A percentile compares a stretch with the other conserved stretches of the same genome.
Conservation (phyloP, 2,113 vertebrate genomes). For the Grallaria varia region DNA sequence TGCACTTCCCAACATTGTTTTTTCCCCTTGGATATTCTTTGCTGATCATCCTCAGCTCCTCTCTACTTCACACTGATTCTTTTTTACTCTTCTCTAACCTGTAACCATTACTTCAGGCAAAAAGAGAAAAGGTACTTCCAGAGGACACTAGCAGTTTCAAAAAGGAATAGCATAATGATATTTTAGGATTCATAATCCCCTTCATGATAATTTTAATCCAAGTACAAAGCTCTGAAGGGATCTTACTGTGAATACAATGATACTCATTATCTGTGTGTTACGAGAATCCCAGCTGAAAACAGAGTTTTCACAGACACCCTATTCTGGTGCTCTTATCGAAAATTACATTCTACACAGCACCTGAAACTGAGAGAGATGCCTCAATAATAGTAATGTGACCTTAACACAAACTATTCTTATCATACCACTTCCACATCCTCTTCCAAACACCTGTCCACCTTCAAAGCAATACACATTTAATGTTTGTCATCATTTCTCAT, state of each 20-base stretch:
- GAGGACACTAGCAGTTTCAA: not conserved
- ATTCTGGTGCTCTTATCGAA: slow-evolving; percentile 36
- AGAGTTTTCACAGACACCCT: not conserved
- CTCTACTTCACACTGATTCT: not conserved
- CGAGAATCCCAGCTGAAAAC: not conserved
- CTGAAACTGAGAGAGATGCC: slow-evolving; percentile 58
- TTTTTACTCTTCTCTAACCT: not conserved
- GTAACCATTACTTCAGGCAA: not conserved
- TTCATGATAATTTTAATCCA: not conserved
- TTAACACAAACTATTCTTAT: not conserved
- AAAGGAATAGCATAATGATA: not conserved
- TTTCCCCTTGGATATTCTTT: not conserved
- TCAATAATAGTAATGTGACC: not conserved
- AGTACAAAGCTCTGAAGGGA: not conserved
- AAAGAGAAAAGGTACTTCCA: not conserved
- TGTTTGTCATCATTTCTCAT: not conserved
- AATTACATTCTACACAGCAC: not conserved
- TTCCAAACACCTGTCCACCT: slow-evolving; percentile 32
- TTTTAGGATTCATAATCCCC: not conserved
- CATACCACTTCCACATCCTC: not conserved
- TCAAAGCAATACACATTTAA: not conserved
- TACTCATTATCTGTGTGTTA: not conserved
- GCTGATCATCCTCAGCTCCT: not conserved
- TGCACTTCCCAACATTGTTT: not conserved
- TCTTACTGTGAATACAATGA: not conserved